Percentiles rank a stretch among this genome's conserved stretches.
phyloP scores from a whole-genome alignment of 2,888 invertebrate species.

The Branchipolynoe longqiensis region DNA sequence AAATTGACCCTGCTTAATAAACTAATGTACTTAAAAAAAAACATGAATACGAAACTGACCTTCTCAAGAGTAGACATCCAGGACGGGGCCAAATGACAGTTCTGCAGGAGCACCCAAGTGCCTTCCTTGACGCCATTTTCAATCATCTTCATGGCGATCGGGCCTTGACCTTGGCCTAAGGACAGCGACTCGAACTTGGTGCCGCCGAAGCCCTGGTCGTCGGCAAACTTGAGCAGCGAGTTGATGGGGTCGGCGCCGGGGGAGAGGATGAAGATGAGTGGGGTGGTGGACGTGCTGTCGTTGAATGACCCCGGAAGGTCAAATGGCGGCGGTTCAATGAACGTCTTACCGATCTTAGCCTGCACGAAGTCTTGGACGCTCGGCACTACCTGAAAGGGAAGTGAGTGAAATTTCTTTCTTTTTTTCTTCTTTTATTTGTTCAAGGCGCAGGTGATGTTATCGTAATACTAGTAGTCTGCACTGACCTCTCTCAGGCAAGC shows the following conservation, averaged over 20 bases:
- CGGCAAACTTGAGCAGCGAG: constrained; percentile 82
- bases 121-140: constrained; percentile 82
- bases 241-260: constrained; percentile 83
- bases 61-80: constrained; percentile 83
- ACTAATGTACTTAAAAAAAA: neutral
- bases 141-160: constrained; percentile 82
- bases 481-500: no score
- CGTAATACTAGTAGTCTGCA: no score
- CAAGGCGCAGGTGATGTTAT: no score
- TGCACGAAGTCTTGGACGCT: constrained; percentile 82
- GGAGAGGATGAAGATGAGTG: constrained; percentile 82
- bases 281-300: constrained; percentile 81
- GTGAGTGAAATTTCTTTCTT: no score
- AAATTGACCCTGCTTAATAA: no score
- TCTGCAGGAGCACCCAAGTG: constrained; percentile 83
- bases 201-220: constrained; percentile 83
- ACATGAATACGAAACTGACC: constrained; percentile 69
- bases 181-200: constrained; percentile 82
- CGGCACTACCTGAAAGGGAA: constrained; percentile 80
- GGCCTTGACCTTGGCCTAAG: constrained; percentile 83
- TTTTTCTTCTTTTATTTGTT: no score
- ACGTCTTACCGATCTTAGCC: constrained; percentile 81
- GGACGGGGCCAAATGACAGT: constrained; percentile 82
- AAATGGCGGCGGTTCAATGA: constrained; percentile 83
- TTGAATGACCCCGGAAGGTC: constrained; percentile 82